Conservation (phyloP, 2,888 invertebrate species). For the Arrhopalites spinosus region DNA sequence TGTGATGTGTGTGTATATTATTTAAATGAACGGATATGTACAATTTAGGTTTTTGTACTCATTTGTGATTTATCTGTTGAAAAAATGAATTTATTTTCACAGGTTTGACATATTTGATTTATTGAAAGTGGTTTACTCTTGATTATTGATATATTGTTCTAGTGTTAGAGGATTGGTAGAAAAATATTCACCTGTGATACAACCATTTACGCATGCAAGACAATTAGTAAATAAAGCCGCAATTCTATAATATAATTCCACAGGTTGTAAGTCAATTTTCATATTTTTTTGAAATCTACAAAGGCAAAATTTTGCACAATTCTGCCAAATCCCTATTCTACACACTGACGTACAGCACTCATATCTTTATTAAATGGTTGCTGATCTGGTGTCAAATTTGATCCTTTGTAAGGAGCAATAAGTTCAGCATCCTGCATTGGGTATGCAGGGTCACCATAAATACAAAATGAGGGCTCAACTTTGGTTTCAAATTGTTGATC, state of each 20-base stretch:
- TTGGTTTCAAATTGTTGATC: neutral
- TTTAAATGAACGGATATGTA: too few relatives aligned
- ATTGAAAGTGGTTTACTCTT: neutral
- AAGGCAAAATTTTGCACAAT: constrained; percentile 17
- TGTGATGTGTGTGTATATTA: too few relatives aligned
- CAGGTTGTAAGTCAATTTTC: constrained; percentile 12
- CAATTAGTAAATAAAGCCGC: constrained; percentile 20
- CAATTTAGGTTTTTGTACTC: too few relatives aligned
- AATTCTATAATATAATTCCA: constrained; percentile 14
- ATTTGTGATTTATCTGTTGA: too few relatives aligned
- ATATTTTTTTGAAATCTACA: constrained; percentile 15
- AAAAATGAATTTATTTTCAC: too few relatives aligned
- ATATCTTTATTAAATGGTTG: neutral
- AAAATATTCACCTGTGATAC: neutral
- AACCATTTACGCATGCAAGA: constrained; percentile 18
- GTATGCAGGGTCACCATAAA: constrained; percentile 31
- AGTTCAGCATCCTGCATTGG: constrained; percentile 1
- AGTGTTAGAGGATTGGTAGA: neutral
- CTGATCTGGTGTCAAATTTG: neutral
- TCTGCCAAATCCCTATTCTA: constrained; percentile 20
- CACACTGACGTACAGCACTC: constrained; percentile 17
- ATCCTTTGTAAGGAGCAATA: neutral
- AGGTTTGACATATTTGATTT: too few relatives aligned
- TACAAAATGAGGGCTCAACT: neutral
- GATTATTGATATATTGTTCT: constrained; percentile 4